Evolutionary conservation across 2,797 vertebrate species (phyloP), one percentile per base, ranked within the genome.

Genomic region (Pseudotriccus pelzelni): DNA sequence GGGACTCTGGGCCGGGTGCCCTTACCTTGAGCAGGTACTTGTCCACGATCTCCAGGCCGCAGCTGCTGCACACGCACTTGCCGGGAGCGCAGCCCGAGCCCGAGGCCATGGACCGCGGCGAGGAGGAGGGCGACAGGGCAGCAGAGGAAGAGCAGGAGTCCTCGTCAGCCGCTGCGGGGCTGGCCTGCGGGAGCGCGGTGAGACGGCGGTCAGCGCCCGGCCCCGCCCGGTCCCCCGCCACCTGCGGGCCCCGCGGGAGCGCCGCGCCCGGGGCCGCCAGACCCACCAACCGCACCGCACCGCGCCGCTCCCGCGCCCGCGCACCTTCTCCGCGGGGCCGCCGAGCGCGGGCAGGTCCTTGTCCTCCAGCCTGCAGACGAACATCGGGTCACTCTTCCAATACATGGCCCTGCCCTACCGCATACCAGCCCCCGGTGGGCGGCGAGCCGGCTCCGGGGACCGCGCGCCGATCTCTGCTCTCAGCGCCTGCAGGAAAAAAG

Each of bases 21-120:
- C 39, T 93, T 98, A 99, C 99, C 99, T 99, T 99, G 68, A 99
- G 98, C 85, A 99, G 98, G 97, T 99, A 99, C 97, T 99, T 99
- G 96, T 99, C 99, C 96, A 99, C 98, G 59, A 99, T 99, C 88
- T 99, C 98, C 91, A 98, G 97, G 94, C 98, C 98, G 94, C 99
- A 99, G 94, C 98, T 99, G 80, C 98, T 98, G 46, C 99, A 99
- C 94, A 99, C 97, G 12, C 98, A 98, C 87, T 98, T 98, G 90
- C 98, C 96, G 30, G 98, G 77, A 56, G 97, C 97, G 74, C 98
- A 98, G 63, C 98, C 98, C 11, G 98, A 95, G 91, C 97, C 97
- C 16, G 99, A 98, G 63, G 98, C 97, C 98, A 99, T 98, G 84
- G 98, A 98, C 97, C 96, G 98, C 55, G 99, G 99, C 43, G 98